Evolutionary conservation across 2,113 vertebrate species (phyloP).

Genomic region (Rattus norvegicus): GRCr8 NC_086029.1:26154001-26154500

Average conservation of each 20-base stretch:
- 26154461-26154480: not conserved
- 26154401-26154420: not conserved
- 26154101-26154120: not conserved
- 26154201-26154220: not conserved
- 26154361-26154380: not conserved
- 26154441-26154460: not conserved
- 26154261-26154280: not conserved
- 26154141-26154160: not conserved
- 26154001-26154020: constrained; percentile 29
- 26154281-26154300: not conserved
- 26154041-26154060: not conserved
- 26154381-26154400: not conserved
- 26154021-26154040: not conserved
- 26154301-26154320: not conserved
- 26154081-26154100: not conserved
- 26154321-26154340: not conserved
- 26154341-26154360: not conserved
- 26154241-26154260: not conserved
- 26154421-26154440: not conserved
- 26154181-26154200: not conserved
- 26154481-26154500: not conserved
- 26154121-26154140: not conserved
- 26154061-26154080: not conserved
- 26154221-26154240: constrained; percentile 1
- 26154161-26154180: not conserved